Evolutionary conservation across 2,888 invertebrate species (phyloP).

Genomic region (Eupsilia transversa): DNA sequence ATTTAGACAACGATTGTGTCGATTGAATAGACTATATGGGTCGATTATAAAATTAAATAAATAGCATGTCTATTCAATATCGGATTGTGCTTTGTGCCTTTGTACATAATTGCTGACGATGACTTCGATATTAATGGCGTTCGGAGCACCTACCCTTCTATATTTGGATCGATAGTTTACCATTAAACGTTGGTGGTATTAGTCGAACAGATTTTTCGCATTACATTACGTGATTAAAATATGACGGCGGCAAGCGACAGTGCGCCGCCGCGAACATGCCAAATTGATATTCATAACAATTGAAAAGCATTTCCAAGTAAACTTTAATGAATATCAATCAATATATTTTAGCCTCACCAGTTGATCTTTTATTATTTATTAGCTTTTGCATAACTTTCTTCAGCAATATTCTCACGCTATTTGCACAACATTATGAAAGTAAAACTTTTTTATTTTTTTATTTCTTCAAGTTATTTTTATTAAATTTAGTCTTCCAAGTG

Average conservation of each 20-base stretch:
- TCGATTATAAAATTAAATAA: conserved; percentile 76
- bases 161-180: conserved; percentile 89
- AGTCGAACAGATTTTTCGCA: conserved; percentile 85
- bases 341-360: conserved; percentile 34
- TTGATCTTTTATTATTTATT: conserved; percentile 45
- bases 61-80: conserved; percentile 84
- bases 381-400: conserved; percentile 43
- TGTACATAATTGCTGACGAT: conserved; percentile 85
- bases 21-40: conserved; percentile 67
- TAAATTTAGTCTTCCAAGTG: neutral
- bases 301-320: conserved; percentile 55
- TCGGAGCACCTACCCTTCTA: conserved; percentile 85
- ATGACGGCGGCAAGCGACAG: conserved; percentile 76
- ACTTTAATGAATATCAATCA: conserved; percentile 47
- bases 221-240: conserved; percentile 83
- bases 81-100: conserved; percentile 84
- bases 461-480: conserved; percentile 1
- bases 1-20: conserved; percentile 66
- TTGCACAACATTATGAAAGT: conserved; percentile 27
- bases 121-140: conserved; percentile 85
- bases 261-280: conserved; percentile 82
- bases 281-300: conserved; percentile 74
- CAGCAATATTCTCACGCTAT: conserved; percentile 42
- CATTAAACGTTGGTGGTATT: conserved; percentile 83
- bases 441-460: conserved; percentile 16